Conservation (phyloP, 2,888 invertebrate genomes). For the Phoronis australis region DNA sequence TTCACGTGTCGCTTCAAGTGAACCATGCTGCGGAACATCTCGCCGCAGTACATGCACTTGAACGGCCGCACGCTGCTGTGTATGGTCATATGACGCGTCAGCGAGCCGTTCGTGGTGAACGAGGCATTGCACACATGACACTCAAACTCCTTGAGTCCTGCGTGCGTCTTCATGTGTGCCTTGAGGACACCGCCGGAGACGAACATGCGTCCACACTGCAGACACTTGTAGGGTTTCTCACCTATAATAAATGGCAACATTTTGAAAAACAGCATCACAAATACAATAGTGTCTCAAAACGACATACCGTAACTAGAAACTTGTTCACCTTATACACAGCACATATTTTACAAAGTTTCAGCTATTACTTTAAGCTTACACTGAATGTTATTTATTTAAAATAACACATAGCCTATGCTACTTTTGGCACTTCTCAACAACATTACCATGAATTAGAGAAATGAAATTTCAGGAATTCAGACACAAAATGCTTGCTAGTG, state of each 20-base stretch:
- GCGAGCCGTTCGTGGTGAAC: conserved; percentile 44
- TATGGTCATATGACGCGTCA: conserved; percentile 41
- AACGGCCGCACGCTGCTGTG: conserved; percentile 26
- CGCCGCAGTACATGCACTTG: conserved; percentile 34
- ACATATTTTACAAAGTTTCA: too few species aligned
- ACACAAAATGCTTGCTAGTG: too few species aligned
- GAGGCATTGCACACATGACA: conserved; percentile 35
- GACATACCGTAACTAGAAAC: too few species aligned
- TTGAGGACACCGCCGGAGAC: conserved; percentile 37
- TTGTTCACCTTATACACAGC: too few species aligned
- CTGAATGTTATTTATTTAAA: too few species aligned
- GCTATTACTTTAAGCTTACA: too few species aligned
- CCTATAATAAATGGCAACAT: conserved; percentile 49
- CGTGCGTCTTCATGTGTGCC: conserved; percentile 44
- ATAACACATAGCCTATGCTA: too few species aligned
- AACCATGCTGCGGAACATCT: conserved; percentile 27
- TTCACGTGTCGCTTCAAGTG: conserved; percentile 26
- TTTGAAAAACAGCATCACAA: too few species aligned
- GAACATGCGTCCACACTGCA: conserved; percentile 32
- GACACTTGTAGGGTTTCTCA: conserved; percentile 51
- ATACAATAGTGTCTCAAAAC: too few species aligned
- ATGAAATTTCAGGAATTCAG: too few species aligned
- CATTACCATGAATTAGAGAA: too few species aligned
- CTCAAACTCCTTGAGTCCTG: conserved; percentile 31
- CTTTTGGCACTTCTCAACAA: too few species aligned